Base-by-base conservation (phyloP, 2,113 vertebrate species). In the Rhinichthys klamathensis region DNA sequence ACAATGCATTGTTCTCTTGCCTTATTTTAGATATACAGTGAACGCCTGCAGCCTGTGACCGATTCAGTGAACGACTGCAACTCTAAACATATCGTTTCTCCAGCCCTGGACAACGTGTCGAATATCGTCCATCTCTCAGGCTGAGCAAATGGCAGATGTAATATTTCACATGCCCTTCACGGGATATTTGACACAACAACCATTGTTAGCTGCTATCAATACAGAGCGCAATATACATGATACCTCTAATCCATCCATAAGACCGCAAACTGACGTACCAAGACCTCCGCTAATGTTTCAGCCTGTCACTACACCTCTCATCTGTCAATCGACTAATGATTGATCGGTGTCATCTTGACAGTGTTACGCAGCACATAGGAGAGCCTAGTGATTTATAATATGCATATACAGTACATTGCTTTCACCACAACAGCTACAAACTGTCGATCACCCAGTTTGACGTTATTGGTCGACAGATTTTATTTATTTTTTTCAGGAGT, bases 181-280 rank as follows among this genome's bases (percentile, higher is more conserved):
- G 51, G 51, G 67, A 72, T 72, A 83, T 83, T 72, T 83, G 81
- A 83, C 81, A 73, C 81, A 83, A 54, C 67, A 41, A 56, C 81
- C 67, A 72, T 83, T 83, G 63, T 72, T 83, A 83, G 81, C 81
- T 23, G 65, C 67, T 38, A 72, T 83, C 81, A 83, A 83, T 83
- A 41, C 65, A 70, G 80, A 51, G 80, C 8, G 23, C 80, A 72
- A 72, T 72, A 72, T 54, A 82, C 32, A 72, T 83, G 81, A 83
- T 83, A 72, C 67, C 81, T 83, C 65, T 72, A 83, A 83, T 83
- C 81, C 81, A 83, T 83, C 81, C 51, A 70, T 56, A 83, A 83
- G 32, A 83, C 81, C 67, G 2, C 65, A 58, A 72, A 58, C 65
- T 83, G 81, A 82, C 81, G 15, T 67, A 80, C 38, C 41, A 63